These are phyloP conservation scores for Elachura formosa DNA, from an alignment of 2,113 vertebrate species.

Conservation along the genomic window DNA sequence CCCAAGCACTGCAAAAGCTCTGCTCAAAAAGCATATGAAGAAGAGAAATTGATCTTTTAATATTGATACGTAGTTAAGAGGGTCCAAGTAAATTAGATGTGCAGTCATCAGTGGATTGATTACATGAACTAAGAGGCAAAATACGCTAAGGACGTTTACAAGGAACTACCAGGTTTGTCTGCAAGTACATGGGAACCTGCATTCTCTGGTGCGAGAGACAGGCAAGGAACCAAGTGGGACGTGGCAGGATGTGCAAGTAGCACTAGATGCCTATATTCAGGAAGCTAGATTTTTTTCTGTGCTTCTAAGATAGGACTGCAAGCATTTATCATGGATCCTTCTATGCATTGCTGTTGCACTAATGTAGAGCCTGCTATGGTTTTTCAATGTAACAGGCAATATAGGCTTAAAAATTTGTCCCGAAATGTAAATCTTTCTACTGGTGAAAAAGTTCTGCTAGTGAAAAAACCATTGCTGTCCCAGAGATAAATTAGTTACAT, in stretches of 20 bases:
- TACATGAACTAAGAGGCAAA: background rate
- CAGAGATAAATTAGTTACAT: background rate
- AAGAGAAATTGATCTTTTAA: background rate
- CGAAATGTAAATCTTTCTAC: background rate
- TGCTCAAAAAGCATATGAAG: background rate
- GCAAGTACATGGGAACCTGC: background rate
- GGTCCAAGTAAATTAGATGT: background rate
- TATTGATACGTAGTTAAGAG: background rate
- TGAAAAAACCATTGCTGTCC: background rate
- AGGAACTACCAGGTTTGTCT: background rate
- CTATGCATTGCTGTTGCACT: background rate
- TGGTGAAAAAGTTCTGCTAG: background rate
- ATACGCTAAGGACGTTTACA: background rate
- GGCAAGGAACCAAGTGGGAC: background rate
- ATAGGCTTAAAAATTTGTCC: background rate
- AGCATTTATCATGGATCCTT: background rate
- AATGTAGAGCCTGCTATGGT: background rate
- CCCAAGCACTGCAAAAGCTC: background rate
- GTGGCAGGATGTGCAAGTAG: background rate
- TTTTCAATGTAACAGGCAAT: background rate
- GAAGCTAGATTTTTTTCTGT: background rate
- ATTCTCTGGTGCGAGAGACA: rapidly evolving
- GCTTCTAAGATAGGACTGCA: background rate
- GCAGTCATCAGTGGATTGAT: background rate
- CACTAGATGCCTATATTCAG: background rate